Conservation (phyloP, 2,113 vertebrate species). For the Saguinus imperator region DNA sequence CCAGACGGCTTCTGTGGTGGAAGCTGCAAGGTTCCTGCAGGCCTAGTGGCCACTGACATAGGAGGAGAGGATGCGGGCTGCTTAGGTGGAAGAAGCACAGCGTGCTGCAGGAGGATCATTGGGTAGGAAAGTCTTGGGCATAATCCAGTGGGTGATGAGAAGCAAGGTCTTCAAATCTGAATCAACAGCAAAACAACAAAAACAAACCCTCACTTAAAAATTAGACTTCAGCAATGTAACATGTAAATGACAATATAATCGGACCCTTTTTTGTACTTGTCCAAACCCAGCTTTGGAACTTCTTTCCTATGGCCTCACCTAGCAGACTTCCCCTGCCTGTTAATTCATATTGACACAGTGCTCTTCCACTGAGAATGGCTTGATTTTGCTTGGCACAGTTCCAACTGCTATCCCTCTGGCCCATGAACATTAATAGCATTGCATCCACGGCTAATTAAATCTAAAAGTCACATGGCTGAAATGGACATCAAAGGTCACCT, state of each 20-base stretch:
- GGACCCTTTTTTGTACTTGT: slow-evolving; percentile 3
- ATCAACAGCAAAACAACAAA: slow-evolving; percentile 59
- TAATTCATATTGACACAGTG: not conserved
- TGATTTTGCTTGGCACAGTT: slow-evolving; percentile 47
- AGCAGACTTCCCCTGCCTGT: not conserved
- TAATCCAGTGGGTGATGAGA: slow-evolving; percentile 82
- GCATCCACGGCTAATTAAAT: slow-evolving; percentile 68
- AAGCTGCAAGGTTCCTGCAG: slow-evolving; percentile 83
- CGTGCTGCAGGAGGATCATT: slow-evolving; percentile 91
- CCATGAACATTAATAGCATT: slow-evolving; percentile 52
- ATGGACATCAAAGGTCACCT: slow-evolving; percentile 72
- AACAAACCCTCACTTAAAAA: not conserved
- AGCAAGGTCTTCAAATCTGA: slow-evolving; percentile 85
- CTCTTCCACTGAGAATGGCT: slow-evolving; percentile 32
- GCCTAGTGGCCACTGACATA: slow-evolving; percentile 88
- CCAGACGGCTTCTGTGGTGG: slow-evolving; percentile 83
- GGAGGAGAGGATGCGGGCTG: slow-evolving; percentile 78
- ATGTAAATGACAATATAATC: not conserved
- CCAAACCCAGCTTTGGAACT: not conserved
- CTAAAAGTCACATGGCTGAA: slow-evolving; percentile 58
- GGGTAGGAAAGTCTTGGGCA: slow-evolving; percentile 86
- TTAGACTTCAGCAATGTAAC: slow-evolving; percentile 66
- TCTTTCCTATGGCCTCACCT: not conserved
- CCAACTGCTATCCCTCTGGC: slow-evolving; percentile 46
- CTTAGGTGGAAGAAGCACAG: slow-evolving; percentile 83